Evolutionary conservation across 2,113 vertebrate genomes (phyloP), one percentile per base, ranked within the genome.

Genomic region (Phrynocephalus versicolor): DNA sequence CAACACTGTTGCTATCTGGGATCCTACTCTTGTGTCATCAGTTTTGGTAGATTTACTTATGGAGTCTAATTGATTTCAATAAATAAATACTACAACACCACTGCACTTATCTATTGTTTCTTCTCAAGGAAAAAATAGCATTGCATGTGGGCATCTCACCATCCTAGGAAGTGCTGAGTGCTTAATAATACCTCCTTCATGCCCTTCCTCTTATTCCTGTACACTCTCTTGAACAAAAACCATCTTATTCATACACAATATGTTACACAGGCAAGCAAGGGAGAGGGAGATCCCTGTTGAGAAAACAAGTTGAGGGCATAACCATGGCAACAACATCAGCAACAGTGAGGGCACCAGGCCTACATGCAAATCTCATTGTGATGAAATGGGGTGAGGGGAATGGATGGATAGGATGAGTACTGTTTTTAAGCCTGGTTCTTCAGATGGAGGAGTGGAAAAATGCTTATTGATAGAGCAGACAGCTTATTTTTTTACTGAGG

Each of bases 321-420:
- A 70, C 87, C 85, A 85, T 65, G 62, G 73, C 70, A 82, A 87
- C 73, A 79, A 72, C 62, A 81, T 71, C 78, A 70, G 78, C 25
- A 69, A 41, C 65, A 84, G 27, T 2, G 33, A 81, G 19, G 79
- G 37, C 45, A 80, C 79, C 79, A 33, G 2, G 15, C 37, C 33
- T 81, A 60, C 58, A 74, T 3, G 60, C 55, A 72, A 88, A 88
- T 83, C 45, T 65, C 70, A 39, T 15, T 62, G 84, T 58, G 84
- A 33, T 3, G 25, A 88, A 78, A 65, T 51, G 45, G 45, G 45
- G 78, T 78, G 30, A 27, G 14, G 33, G 72, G 35, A 45, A 6
- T 51, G 45, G 45, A 51, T 51, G 58, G 81, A 69, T n/a, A 81
- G 4, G 58, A 33, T 67, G 23, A 62, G 55, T 45, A 37, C 37